Conservation (phyloP, 2,797 vertebrate species). For the Enteromius trimaculatus region DNA sequence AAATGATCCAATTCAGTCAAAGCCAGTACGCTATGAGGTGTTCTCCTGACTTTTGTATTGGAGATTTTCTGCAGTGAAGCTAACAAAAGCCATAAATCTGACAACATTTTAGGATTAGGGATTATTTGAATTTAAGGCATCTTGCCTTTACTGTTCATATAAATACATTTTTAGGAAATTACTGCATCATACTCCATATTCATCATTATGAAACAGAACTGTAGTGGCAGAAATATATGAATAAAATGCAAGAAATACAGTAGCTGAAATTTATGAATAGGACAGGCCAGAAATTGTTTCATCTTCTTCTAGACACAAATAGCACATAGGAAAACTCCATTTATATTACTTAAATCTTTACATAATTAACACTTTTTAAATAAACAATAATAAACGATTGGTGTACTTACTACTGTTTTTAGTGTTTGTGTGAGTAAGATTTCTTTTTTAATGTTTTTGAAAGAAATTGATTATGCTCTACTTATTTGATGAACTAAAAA, state of each 20-base stretch:
- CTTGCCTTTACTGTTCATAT: neutral
- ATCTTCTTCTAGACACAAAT: neutral
- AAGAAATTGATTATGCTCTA: too few species aligned
- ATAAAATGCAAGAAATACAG: neutral
- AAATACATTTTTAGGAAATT: neutral
- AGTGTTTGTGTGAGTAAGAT: too few species aligned
- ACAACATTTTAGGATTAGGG: neutral
- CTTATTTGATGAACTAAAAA: too few species aligned
- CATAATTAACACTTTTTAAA: neutral
- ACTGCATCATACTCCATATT: neutral
- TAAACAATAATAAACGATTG: neutral
- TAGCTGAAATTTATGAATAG: neutral
- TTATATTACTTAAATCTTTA: neutral
- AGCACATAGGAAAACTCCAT: neutral
- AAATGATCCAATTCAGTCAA: neutral
- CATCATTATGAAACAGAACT: neutral
- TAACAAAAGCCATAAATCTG: conserved; percentile 3
- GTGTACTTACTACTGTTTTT: too few species aligned
- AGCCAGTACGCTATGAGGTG: neutral
- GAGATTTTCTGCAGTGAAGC: neutral
- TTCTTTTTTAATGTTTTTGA: too few species aligned
- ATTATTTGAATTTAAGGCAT: neutral
- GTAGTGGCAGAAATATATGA: neutral
- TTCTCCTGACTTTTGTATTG: neutral
- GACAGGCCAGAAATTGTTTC: neutral